phyloP scores from a whole-genome alignment of 2,797 vertebrate genomes.

The Coregonus ussuriensis region DNA sequence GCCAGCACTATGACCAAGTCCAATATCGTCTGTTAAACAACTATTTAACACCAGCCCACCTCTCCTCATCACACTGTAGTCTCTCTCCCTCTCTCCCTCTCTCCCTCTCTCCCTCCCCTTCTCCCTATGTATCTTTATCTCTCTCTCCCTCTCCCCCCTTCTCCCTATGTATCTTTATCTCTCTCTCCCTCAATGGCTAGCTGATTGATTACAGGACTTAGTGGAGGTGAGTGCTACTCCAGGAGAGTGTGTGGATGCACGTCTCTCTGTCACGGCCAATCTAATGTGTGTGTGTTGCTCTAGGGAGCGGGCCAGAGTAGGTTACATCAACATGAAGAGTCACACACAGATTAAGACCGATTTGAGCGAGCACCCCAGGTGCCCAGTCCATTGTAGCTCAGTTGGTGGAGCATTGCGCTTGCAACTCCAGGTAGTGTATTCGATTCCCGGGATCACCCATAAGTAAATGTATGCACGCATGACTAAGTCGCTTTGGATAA shows the following conservation, averaged over 20 bases:
- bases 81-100: conserved; percentile 13
- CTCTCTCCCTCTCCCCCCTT: background rate
- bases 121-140: too few relatives aligned
- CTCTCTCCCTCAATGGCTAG: conserved; percentile 10
- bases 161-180: background rate
- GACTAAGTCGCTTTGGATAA: too few relatives aligned
- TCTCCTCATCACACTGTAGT: background rate
- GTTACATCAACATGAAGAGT: conserved; percentile 44
- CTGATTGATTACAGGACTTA: conserved; percentile 69
- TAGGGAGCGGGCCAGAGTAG: conserved; percentile 15
- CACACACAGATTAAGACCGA: conserved; percentile 1
- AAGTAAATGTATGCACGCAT: too few relatives aligned
- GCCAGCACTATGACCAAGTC: background rate
- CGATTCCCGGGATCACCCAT: too few relatives aligned
- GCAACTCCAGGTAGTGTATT: too few relatives aligned
- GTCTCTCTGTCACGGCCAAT: conserved; percentile 51
- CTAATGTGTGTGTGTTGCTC: conserved; percentile 25
- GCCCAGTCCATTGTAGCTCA: too few relatives aligned
- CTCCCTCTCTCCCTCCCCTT: background rate
- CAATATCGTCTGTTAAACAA: background rate
- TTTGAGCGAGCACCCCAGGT: background rate
- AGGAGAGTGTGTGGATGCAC: conserved; percentile 57
- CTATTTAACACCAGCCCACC: background rate
- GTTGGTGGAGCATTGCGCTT: too few relatives aligned
- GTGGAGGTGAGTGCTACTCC: conserved; percentile 53